A percentile compares a stretch with the other conserved stretches of the same genome.
Evolutionary conservation across 2,888 invertebrate genomes (phyloP).

Genomic region (Mesorhabditis sp.): DNA sequence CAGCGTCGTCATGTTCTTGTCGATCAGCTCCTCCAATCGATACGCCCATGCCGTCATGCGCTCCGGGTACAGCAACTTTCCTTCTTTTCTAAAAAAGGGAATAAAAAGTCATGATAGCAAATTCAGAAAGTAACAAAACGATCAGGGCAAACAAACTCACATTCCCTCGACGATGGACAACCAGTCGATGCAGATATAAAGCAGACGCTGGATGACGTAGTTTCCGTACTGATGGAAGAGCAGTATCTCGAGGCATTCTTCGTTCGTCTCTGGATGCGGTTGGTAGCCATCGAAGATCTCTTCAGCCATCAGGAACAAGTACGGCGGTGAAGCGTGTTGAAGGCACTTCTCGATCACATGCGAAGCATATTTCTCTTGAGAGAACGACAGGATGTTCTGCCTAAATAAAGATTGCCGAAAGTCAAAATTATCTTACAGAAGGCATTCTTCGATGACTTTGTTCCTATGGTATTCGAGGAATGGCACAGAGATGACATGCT

Average conservation of each 20-base stretch:
- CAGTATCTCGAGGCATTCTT: slow-evolving; percentile 42
- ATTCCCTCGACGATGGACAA: slow-evolving; percentile 19
- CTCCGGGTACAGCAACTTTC: too few species aligned
- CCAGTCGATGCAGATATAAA: slow-evolving; percentile 27
- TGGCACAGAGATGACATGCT: slow-evolving; percentile 34
- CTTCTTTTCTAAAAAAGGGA: too few species aligned
- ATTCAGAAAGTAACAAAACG: neutral
- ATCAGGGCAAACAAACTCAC: slow-evolving; percentile 9
- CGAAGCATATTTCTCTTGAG: slow-evolving; percentile 49
- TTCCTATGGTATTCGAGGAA: slow-evolving; percentile 30
- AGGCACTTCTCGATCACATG: slow-evolving; percentile 51
- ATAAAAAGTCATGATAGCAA: neutral
- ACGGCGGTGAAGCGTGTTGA: slow-evolving; percentile 23
- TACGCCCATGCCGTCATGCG: neutral
- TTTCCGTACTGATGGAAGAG: slow-evolving; percentile 53
- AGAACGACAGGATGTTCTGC: slow-evolving; percentile 42
- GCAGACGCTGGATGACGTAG: slow-evolving; percentile 51
- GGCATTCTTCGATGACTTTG: slow-evolving; percentile 35
- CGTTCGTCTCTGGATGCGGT: slow-evolving; percentile 33
- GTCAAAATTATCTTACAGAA: slow-evolving; percentile 29
- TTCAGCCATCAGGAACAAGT: slow-evolving; percentile 36
- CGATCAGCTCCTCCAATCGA: neutral
- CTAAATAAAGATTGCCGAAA: slow-evolving; percentile 17
- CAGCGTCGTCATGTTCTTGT: neutral
- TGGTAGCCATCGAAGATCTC: slow-evolving; percentile 47